These are phyloP conservation scores for Oligia latruncula DNA, from an alignment of 2,888 invertebrate species.

Conservation along the genomic window DNA sequence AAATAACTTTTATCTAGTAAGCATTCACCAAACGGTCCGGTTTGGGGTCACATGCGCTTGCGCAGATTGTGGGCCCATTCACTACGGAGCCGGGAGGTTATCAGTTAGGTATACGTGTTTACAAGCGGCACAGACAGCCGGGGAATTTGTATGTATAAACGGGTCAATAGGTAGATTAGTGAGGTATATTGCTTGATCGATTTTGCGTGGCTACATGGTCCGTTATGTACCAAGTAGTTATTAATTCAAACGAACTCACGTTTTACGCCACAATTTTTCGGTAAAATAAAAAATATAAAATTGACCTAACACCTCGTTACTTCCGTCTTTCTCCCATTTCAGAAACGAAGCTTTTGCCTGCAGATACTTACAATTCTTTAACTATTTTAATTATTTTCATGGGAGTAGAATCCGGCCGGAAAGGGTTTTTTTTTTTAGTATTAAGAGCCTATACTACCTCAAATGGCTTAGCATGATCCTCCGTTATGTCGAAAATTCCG, in stretches of 20 bases:
- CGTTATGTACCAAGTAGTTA: too few species aligned
- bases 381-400: too few species aligned
- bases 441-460: too few species aligned
- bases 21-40: constrained; percentile 42
- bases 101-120: constrained; percentile 51
- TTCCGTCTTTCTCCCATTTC: background rate
- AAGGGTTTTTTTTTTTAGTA: too few species aligned
- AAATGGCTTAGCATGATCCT: too few species aligned
- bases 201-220: background rate
- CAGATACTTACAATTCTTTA: background rate
- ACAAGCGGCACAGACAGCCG: constrained; percentile 31
- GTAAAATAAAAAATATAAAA: background rate
- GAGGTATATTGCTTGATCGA: background rate
- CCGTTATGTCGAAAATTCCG: too few species aligned
- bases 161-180: constrained; percentile 19
- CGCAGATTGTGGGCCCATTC: constrained; percentile 59
- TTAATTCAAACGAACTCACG: background rate
- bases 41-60: constrained; percentile 57
- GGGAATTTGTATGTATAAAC: constrained; percentile 26
- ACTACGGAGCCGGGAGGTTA: constrained; percentile 54
- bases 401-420: too few species aligned
- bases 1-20: constrained; percentile 40
- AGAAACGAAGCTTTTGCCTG: background rate
- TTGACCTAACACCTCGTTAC: background rate
- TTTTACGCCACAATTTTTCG: background rate